Conservation (phyloP, 2,888 invertebrate genomes). For the Apomyelois bistriatella region DNA sequence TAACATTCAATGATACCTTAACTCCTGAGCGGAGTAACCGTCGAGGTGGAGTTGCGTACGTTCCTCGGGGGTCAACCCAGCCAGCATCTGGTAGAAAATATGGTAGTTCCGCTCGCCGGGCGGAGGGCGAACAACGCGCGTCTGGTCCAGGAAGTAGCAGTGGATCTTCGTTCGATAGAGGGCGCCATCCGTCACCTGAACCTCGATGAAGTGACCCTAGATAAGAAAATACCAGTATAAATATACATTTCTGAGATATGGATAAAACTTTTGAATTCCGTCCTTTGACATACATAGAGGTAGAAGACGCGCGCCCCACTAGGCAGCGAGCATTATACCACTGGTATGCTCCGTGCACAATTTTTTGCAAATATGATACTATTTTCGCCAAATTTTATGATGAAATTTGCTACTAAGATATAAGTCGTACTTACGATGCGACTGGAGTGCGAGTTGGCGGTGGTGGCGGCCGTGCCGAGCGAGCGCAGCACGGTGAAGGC, state of each 20-base stretch:
- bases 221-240: not conserved
- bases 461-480: slow-evolving; percentile 94
- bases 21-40: slow-evolving; percentile 89
- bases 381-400: too few relatives aligned
- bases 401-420: not conserved
- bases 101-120: slow-evolving; percentile 96
- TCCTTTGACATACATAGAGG: too few relatives aligned
- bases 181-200: slow-evolving; percentile 96
- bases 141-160: slow-evolving; percentile 97
- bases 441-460: slow-evolving; percentile 94
- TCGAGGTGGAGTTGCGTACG: slow-evolving; percentile 91
- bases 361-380: too few relatives aligned
- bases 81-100: slow-evolving; percentile 97
- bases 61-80: slow-evolving; percentile 93
- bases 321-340: too few relatives aligned
- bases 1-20: too few relatives aligned
- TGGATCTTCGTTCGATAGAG: slow-evolving; percentile 97
- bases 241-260: not conserved
- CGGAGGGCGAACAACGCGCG: slow-evolving; percentile 91
- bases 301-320: too few relatives aligned
- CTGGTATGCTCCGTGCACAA: too few relatives aligned
- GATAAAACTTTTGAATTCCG: too few relatives aligned
- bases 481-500: slow-evolving; percentile 96
- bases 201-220: slow-evolving; percentile 97
- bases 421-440: slow-evolving; percentile 85